Evolutionary conservation across 2,113 vertebrate genomes (phyloP), one percentile per base, ranked within the genome.

Genomic region (Megaceryle maxima): DNA sequence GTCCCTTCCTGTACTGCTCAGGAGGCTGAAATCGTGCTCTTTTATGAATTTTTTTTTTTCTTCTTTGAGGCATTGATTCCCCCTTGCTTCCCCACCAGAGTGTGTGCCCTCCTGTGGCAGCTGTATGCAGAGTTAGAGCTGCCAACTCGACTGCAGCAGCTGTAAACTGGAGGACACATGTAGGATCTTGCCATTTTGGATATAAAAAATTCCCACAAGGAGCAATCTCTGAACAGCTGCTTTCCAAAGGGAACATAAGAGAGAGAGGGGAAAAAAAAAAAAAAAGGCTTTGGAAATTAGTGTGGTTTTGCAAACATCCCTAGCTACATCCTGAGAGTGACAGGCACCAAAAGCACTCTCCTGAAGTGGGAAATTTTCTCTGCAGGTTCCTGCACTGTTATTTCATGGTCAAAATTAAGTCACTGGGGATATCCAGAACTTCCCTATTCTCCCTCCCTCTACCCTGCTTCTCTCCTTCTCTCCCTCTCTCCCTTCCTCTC

Each of bases 221-320:
- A 90, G 10, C 55, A 62, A 31, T 35, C 50, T 77, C 55, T 73
- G 31, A 88, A 57, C 82, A 91, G n/a, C 67, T 91, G 72, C 12
- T 76, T 87, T 93, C 37, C 46, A 31, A 68, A 44, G 20, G 26
- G 66, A 68, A 84, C 74, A 74, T 21, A 3, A 57, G 31, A 35
- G 20, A 15, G 4, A 10, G 12, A 4, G 0, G 4, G 2, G 8
- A 9, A 14, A 5, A n/a, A 16, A 6, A 14, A 9, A 12, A 15
- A 7, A 26, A 26, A 39, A 16, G 11, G 11, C 9, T 73, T 78
- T 43, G 26, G 28, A 74, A 81, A 80, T 39, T 46, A 4, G 0
- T 50, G 41, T 55, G 43, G 15, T 56, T 86, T 80, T 41, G 31
- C 37, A 24, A 83, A 31, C 1, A 2, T 51, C 19, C 63, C 37